phyloP scores from a whole-genome alignment of 2,888 invertebrate species.

The Petrolisthes manimaculis region DNA sequence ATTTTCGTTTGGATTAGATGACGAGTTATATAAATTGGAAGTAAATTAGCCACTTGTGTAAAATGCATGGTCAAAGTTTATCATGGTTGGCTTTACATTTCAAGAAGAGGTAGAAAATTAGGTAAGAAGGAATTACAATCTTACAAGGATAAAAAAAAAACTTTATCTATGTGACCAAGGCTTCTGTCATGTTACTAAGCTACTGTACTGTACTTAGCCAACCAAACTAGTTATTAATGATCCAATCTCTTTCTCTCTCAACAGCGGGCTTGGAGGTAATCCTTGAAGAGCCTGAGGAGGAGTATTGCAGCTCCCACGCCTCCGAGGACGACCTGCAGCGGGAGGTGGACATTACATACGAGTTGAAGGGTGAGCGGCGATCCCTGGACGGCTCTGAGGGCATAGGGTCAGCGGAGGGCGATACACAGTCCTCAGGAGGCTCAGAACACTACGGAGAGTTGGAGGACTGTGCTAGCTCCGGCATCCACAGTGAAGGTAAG shows the following conservation, averaged over 20 bases:
- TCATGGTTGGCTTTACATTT: too few species aligned
- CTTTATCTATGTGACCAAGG: too few species aligned
- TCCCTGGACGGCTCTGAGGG: constrained; percentile 65
- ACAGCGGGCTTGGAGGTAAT: constrained; percentile 66
- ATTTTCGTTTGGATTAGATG: too few species aligned
- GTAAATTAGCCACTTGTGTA: too few species aligned
- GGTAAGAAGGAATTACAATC: too few species aligned
- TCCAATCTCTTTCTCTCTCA: not conserved
- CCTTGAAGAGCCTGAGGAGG: constrained; percentile 66
- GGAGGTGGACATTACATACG: constrained; percentile 43
- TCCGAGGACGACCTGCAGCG: constrained; percentile 60
- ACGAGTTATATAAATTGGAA: too few species aligned
- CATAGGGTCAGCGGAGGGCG: constrained; percentile 65
- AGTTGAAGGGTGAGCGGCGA: constrained; percentile 58
- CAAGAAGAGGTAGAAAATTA: too few species aligned
- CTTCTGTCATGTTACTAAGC: too few species aligned
- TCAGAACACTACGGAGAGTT: constrained; percentile 61
- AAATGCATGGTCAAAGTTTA: too few species aligned
- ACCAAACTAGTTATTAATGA: not conserved
- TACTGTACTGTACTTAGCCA: too few species aligned
- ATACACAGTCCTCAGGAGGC: constrained; percentile 55
- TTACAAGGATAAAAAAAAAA: too few species aligned
- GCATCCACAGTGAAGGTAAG: constrained; percentile 59
- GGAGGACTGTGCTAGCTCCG: constrained; percentile 61
- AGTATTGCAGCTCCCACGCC: constrained; percentile 63